Evolutionary conservation across 2,888 invertebrate species (phyloP).

Genomic region (Drosophila kanekoi): DNA sequence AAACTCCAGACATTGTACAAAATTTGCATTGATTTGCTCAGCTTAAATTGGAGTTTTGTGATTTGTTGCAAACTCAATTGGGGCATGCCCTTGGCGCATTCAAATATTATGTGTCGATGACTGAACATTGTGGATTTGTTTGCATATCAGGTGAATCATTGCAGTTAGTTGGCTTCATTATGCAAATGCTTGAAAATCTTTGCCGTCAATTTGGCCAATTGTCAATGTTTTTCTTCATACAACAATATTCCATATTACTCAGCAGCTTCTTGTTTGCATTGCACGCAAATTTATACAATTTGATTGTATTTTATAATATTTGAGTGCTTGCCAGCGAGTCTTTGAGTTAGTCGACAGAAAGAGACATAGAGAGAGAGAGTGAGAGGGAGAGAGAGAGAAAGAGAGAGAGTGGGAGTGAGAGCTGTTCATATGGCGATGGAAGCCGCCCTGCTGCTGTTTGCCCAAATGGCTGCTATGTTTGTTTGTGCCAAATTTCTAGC

Average conservation of each 20-base stretch:
- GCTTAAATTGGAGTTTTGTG: no score
- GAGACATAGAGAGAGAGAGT: no score
- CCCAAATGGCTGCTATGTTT: no score
- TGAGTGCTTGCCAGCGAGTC: background rate
- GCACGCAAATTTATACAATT: constrained; percentile 25
- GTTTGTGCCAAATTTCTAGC: no score
- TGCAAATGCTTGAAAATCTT: constrained; percentile 46
- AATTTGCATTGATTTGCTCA: no score
- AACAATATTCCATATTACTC: constrained; percentile 18
- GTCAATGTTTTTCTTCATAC: constrained; percentile 40
- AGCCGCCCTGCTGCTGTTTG: no score
- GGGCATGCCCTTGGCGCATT: background rate
- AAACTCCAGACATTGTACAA: no score
- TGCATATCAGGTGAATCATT: background rate
- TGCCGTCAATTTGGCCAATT: constrained; percentile 36
- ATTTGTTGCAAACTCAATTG: background rate
- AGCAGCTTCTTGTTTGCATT: background rate
- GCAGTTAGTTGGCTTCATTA: constrained; percentile 38
- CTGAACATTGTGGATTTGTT: background rate
- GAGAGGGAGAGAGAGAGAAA: no score
- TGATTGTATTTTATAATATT: constrained; percentile 34
- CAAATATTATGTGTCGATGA: background rate
- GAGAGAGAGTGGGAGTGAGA: no score
- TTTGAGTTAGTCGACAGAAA: no score
- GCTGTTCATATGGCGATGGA: no score